Evolutionary conservation across 1,140 invertebrate genomes (phyloP), one percentile per base, ranked within the genome.

Genomic region (Drosophila kohkoa): DNA sequence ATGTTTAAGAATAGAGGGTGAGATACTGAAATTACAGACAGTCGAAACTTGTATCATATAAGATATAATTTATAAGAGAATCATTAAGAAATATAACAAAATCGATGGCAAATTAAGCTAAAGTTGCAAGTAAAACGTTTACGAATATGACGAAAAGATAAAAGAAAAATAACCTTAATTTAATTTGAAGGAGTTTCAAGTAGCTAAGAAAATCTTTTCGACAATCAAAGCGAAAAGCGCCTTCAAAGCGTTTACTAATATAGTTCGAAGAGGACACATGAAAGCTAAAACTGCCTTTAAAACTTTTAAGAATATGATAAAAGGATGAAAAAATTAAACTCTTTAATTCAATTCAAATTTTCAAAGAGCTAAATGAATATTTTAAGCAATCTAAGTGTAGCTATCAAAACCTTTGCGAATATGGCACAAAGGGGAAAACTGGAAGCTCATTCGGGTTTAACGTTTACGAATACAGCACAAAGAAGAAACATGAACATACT

Each of bases 1-100:
- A 69, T 48, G 46, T 54, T 65, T 54, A 41, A 32, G 49, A 54
- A 65, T 52, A 1, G n/a, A 3, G 20, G 11, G 15, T 45, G 10
- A 35, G 16, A 16, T 5, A 28, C 5, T 4, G 0, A 16, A 41
- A 11, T 41, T 28, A 49, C 15, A 49, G 45, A 6, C 4, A 25
- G 0, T 4, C 20, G 20, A 25, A 25, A 25, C 20, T 25, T 25
- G 20, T 25, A 25, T 25, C 20, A 0, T 3, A 25, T 4, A 25
- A 25, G 3, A 0, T 25, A 25, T 25, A 25, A 0, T 3, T 25
- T 25, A 25, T 25, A 25, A 4, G 20, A 25, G 0, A 25, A 3
- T 25, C 20, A 25, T 25, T 25, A 25, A 25, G 20, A 25, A 25
- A 25, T 25, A 0, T 4, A 0, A 25, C 20, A 25, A 25, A 25